Conservation (phyloP, 2,888 invertebrate genomes). For the Acanthococcus lagerstroemiae region DNA sequence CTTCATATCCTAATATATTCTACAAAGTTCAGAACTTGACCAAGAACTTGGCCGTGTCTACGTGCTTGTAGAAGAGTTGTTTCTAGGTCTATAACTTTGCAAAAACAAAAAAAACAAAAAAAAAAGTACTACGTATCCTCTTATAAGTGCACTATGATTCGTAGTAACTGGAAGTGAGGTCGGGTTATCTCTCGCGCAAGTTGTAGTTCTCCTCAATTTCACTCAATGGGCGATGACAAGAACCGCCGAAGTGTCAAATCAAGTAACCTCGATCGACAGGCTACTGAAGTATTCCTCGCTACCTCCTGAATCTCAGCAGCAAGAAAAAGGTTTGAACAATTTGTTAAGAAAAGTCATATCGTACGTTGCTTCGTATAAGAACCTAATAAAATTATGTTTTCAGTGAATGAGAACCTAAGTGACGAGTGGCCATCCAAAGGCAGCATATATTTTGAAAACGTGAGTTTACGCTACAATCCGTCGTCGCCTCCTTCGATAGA, state of each 20-base stretch:
- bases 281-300: constrained; percentile 24
- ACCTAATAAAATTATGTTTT: too few relatives aligned
- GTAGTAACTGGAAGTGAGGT: constrained; percentile 21
- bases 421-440: constrained; percentile 60
- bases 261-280: constrained; percentile 31
- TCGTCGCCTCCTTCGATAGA: constrained; percentile 64
- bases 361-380: background rate
- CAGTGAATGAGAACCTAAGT: background rate
- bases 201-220: background rate
- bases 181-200: constrained; percentile 28
- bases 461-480: constrained; percentile 60
- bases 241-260: constrained; percentile 26
- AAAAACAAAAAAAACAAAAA: too few relatives aligned
- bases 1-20: too few relatives aligned
- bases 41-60: too few relatives aligned
- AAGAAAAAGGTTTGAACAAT: too few relatives aligned
- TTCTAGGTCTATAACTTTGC: too few relatives aligned
- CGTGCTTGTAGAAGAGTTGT: too few relatives aligned
- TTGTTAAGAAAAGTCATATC: too few relatives aligned
- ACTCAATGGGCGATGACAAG: constrained; percentile 28
- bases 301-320: constrained; percentile 21
- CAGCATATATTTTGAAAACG: constrained; percentile 55
- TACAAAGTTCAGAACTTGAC: too few relatives aligned
- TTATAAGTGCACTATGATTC: background rate
- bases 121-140: background rate